phyloP scores from a whole-genome alignment of 2,797 vertebrate genomes.

The Cossypha niveicapilla region DNA sequence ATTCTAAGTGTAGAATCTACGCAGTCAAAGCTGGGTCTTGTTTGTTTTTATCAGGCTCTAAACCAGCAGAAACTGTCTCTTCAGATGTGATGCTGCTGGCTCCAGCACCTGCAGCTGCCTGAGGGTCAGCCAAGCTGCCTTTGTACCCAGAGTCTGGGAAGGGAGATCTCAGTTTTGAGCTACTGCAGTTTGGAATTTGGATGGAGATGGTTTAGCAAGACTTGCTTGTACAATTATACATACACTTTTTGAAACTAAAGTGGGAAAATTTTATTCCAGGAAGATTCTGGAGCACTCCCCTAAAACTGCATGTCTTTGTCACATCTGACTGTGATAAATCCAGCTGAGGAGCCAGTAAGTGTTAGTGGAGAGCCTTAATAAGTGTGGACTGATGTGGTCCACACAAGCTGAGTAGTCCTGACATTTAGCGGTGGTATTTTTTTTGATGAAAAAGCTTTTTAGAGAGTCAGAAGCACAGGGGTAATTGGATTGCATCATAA shows the following conservation, averaged over 20 bases:
- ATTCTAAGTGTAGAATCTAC: not conserved
- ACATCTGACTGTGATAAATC: not conserved
- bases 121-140: conserved; percentile 15
- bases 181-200: not conserved
- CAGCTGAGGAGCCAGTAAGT: not conserved
- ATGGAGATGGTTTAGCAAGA: not conserved
- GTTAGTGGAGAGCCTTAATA: not conserved
- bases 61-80: not conserved
- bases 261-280: not conserved
- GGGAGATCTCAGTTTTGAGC: not conserved
- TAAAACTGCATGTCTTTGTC: not conserved
- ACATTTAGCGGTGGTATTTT: not conserved
- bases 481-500: not conserved
- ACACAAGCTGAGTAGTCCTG: not conserved
- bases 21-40: not conserved
- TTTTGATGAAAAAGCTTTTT: not conserved
- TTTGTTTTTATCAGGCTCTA: conserved; percentile 2
- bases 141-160: not conserved
- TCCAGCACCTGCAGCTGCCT: not conserved
- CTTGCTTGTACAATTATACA: not conserved
- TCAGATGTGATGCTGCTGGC: not conserved
- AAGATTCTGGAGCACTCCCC: not conserved
- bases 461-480: not conserved
- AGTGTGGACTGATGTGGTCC: not conserved
- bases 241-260: not conserved